A percentile compares a stretch with the other conserved stretches of the same genome.
Conservation (phyloP, 2,113 vertebrate species). For the Cynocephalus volans region DNA sequence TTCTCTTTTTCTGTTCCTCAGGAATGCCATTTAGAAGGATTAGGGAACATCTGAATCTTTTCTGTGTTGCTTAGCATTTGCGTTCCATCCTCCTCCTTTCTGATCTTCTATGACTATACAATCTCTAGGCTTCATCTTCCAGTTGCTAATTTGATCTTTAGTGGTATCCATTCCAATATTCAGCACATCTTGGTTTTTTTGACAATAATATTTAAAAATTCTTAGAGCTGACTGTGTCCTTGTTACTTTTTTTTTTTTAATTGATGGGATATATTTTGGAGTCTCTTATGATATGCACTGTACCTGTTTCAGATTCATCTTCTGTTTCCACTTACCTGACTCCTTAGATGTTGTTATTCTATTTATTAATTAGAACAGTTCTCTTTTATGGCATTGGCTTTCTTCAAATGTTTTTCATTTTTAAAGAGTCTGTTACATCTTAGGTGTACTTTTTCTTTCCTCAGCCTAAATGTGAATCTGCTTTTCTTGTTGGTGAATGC, state of each 20-base stretch:
- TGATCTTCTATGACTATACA: not conserved
- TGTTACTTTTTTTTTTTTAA: not conserved
- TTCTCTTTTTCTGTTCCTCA: constrained; percentile 26
- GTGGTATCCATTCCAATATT: not conserved
- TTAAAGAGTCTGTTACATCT: not conserved
- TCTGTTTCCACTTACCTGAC: not conserved
- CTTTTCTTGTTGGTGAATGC: not conserved
- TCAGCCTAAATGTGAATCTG: not conserved
- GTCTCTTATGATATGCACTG: not conserved
- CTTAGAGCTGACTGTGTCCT: not conserved
- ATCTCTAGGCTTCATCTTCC: not conserved
- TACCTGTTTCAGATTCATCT: not conserved
- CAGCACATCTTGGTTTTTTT: constrained; percentile 4
- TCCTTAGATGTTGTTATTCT: not conserved
- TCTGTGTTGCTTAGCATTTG: not conserved
- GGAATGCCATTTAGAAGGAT: not conserved
- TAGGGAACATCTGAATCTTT: not conserved
- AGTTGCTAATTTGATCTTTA: constrained; percentile 1
- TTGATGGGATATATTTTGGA: not conserved
- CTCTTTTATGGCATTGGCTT: not conserved
- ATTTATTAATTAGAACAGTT: not conserved
- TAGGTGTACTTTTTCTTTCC: not conserved
- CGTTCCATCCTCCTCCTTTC: not conserved
- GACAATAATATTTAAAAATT: not conserved
- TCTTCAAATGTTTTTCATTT: not conserved